These are phyloP conservation scores for Hypomecis atomaria DNA, from an alignment of 2,888 invertebrate species.

Conservation along the genomic window DNA sequence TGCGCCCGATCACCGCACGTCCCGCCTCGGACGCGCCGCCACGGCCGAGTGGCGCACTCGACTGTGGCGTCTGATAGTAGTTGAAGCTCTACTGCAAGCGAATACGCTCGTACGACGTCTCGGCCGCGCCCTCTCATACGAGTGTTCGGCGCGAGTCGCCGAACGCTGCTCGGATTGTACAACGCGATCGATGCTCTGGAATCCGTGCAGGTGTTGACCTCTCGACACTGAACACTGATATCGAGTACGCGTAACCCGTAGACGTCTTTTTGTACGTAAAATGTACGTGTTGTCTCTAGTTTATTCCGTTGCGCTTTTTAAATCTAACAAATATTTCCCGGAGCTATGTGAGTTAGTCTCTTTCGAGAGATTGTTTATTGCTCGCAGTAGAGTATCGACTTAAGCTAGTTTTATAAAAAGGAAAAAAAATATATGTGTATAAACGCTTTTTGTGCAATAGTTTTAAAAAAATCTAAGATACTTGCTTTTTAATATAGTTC, in stretches of 20 bases:
- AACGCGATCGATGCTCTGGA: background rate
- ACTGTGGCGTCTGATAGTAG: slow-evolving; percentile 30
- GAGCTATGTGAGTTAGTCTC: slow-evolving; percentile 10
- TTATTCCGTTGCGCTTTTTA: slow-evolving; percentile 18
- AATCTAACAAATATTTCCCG: slow-evolving; percentile 9
- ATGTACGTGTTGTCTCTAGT: slow-evolving; percentile 19
- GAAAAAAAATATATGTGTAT: slow-evolving; percentile 34
- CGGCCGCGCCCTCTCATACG: slow-evolving; percentile 3
- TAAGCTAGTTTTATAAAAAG: slow-evolving; percentile 37
- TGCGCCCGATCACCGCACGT: slow-evolving; percentile 18
- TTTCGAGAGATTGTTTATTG: slow-evolving; percentile 7
- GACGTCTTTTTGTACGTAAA: slow-evolving; percentile 18
- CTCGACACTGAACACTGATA: slow-evolving; percentile 1
- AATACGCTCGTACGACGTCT: slow-evolving; percentile 7
- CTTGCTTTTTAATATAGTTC: slow-evolving; percentile 35
- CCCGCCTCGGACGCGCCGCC: slow-evolving; percentile 25
- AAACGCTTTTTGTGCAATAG: slow-evolving; percentile 37
- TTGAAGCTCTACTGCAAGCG: slow-evolving; percentile 32
- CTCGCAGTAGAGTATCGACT: slow-evolving; percentile 32
- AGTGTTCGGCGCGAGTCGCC: background rate
- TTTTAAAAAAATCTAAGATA: slow-evolving; percentile 35
- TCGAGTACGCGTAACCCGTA: slow-evolving; percentile 9
- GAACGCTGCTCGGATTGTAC: slow-evolving; percentile 7
- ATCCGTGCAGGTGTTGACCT: background rate
- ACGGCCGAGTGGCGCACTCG: slow-evolving; percentile 7